These are phyloP conservation scores for Xylophagus ater DNA, from an alignment of 2,888 invertebrate genomes.

Conservation along the genomic window DNA sequence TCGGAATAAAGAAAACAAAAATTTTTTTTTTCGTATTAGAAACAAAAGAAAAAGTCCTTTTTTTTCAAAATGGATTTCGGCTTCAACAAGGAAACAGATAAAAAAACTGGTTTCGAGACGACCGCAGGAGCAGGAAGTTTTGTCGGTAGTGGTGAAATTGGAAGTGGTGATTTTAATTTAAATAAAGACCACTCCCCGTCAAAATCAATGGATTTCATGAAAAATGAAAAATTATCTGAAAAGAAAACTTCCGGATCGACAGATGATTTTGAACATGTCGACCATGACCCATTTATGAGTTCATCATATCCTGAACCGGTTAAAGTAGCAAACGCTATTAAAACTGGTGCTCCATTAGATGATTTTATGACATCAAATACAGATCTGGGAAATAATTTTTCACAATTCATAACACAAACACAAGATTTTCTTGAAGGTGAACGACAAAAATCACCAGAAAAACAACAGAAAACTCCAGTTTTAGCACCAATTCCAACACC, in stretches of 20 bases:
- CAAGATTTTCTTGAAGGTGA: too few species aligned
- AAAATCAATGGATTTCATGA: slow-evolving; percentile 3
- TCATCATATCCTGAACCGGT: not conserved
- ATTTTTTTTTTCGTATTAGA: too few species aligned
- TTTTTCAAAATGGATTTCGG: slow-evolving; percentile 1
- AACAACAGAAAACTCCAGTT: not conserved
- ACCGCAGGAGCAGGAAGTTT: not conserved
- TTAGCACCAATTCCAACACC: not conserved
- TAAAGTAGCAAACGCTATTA: not conserved
- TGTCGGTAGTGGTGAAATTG: not conserved
- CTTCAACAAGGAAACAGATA: not conserved
- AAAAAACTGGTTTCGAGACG: not conserved
- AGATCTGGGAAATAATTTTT: slow-evolving; percentile 10
- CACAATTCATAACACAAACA: slow-evolving; percentile 1
- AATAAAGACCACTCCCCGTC: not conserved
- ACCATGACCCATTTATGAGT: slow-evolving; percentile 14
- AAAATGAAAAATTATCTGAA: slow-evolving; percentile 3
- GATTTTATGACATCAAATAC: slow-evolving; percentile 9
- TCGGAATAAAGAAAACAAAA: too few species aligned
- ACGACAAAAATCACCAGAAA: not conserved
- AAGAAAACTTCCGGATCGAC: slow-evolving; percentile 10
- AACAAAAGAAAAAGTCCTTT: too few species aligned
- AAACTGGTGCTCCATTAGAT: not conserved
- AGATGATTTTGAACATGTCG: slow-evolving; percentile 20
- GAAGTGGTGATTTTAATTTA: too few species aligned